Evolutionary conservation across 1,140 invertebrate species (phyloP).

Genomic region (Brachionus paranguensis): DNA sequence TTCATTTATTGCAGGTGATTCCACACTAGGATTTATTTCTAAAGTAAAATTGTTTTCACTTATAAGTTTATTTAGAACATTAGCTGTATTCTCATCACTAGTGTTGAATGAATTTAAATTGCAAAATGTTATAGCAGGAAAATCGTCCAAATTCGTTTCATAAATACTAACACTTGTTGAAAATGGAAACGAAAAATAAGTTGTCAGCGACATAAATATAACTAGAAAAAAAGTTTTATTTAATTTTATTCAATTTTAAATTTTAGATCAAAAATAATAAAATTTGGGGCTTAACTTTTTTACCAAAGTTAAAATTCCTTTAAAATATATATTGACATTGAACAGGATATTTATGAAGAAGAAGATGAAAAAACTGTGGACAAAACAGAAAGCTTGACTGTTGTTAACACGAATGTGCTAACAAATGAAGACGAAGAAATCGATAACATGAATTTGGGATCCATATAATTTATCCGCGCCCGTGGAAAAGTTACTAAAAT

Average conservation of each 20-base stretch:
- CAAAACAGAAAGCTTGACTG: too few relatives aligned
- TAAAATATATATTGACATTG: too few relatives aligned
- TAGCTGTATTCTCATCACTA: not conserved
- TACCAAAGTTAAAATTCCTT: too few relatives aligned
- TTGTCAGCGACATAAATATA: not conserved
- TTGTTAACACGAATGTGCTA: not conserved
- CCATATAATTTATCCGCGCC: too few relatives aligned
- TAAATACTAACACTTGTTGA: not conserved
- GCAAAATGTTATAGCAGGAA: constrained; percentile 24
- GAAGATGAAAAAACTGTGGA: too few relatives aligned
- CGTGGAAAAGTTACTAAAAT: too few relatives aligned
- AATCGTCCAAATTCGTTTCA: not conserved
- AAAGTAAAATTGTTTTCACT: not conserved
- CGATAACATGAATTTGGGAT: too few relatives aligned
- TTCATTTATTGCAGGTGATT: not conserved
- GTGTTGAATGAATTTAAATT: constrained; percentile 24
- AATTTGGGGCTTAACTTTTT: too few relatives aligned
- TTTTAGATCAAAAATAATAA: too few relatives aligned
- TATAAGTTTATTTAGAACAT: not conserved
- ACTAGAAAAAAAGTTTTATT: not conserved
- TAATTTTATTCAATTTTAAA: not conserved
- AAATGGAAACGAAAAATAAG: not conserved
- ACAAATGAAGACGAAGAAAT: not conserved
- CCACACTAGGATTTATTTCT: not conserved
- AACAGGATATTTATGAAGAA: too few relatives aligned